Evolutionary conservation across 2,113 vertebrate species (phyloP).

Genomic region (Rhombomys opimus): DNA sequence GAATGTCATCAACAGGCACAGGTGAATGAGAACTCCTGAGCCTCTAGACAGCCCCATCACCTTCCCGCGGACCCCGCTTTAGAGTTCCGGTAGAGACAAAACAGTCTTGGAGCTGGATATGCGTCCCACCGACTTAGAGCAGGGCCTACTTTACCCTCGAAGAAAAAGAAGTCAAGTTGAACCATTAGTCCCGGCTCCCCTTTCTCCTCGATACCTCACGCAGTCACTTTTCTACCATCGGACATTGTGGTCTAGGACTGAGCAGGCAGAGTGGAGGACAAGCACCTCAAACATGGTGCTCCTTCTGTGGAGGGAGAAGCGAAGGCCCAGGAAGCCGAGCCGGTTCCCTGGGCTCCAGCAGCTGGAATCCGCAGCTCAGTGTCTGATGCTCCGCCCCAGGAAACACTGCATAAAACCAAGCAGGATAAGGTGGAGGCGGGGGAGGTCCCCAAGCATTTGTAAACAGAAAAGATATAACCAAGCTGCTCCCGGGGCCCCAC

Average conservation of each 20-base stretch:
- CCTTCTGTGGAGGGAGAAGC: not conserved
- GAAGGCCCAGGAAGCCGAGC: accelerated
- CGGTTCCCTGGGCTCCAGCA: accelerated
- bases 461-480: slow-evolving; percentile 68
- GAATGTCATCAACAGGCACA: not conserved
- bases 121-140: not conserved
- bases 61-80: not conserved
- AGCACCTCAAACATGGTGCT: not conserved
- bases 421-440: no score
- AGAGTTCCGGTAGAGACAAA: not conserved
- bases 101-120: not conserved
- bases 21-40: not conserved
- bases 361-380: accelerated
- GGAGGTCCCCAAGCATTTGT: slow-evolving; percentile 51
- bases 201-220: not conserved
- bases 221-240: not conserved
- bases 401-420: not conserved
- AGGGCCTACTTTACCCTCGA: not conserved
- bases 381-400: not conserved
- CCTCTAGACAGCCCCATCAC: not conserved
- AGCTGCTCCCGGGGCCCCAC: slow-evolving; percentile 63
- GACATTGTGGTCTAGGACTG: not conserved
- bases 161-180: not conserved
- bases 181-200: not conserved
- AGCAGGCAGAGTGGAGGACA: not conserved